Conservation (phyloP, 2,113 vertebrate genomes). For the Plecturocebus donacophilus region DNA sequence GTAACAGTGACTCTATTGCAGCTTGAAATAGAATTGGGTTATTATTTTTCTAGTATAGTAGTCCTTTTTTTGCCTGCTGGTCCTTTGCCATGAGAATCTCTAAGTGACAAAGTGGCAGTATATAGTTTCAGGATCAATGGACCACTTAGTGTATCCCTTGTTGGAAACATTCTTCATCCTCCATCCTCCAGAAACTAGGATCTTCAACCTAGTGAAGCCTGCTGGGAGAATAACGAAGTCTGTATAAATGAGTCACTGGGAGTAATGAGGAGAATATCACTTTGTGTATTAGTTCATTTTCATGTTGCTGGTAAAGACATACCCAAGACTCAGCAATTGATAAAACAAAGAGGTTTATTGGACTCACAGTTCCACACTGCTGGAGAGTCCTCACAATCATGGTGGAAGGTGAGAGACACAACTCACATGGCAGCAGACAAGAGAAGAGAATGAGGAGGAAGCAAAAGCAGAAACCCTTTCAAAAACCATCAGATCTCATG, state of each 20-base stretch:
- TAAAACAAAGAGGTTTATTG: too few relatives aligned
- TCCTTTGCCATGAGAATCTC: background rate
- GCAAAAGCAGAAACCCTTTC: too few relatives aligned
- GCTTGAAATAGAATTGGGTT: background rate
- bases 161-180: background rate
- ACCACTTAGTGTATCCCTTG: background rate
- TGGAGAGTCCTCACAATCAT: too few relatives aligned
- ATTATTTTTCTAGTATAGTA: background rate
- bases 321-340: too few relatives aligned
- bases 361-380: too few relatives aligned
- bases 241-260: background rate
- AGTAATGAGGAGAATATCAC: background rate
- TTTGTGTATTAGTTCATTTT: background rate
- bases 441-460: too few relatives aligned
- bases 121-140: background rate
- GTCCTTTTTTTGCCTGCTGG: background rate
- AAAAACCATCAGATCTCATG: too few relatives aligned
- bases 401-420: too few relatives aligned
- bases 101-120: background rate
- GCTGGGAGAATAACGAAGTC: background rate
- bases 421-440: too few relatives aligned
- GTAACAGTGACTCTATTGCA: background rate
- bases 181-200: background rate
- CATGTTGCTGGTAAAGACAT: too few relatives aligned
- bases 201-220: background rate